Conservation (phyloP, 1,140 invertebrate genomes). For the Diachasmimorpha longicaudata region DNA sequence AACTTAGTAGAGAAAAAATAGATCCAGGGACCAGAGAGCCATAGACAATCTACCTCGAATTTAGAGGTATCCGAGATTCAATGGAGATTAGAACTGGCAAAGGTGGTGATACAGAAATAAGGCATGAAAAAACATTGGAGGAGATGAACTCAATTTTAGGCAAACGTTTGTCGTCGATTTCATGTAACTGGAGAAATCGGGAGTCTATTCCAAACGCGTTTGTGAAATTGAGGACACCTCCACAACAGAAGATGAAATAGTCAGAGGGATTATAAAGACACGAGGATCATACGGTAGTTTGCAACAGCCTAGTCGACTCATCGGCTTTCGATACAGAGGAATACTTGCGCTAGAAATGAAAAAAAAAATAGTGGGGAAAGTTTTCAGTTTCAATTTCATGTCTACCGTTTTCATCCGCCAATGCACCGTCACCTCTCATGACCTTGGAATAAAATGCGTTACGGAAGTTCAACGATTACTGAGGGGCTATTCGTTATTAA, state of each 20-base stretch:
- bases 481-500: neutral
- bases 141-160: neutral
- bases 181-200: slow-evolving; percentile 15
- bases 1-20: neutral
- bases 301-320: neutral
- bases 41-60: neutral
- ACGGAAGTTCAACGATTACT: neutral
- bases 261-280: neutral
- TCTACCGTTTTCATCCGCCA: slow-evolving; percentile 8
- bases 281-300: neutral
- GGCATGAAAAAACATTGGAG: neutral
- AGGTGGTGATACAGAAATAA: neutral
- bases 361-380: neutral
- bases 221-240: slow-evolving; percentile 24
- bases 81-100: neutral
- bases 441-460: slow-evolving; percentile 13
- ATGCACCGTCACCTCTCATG: neutral
- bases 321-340: neutral
- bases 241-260: neutral
- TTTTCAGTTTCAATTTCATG: slow-evolving; percentile 21
- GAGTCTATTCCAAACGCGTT: slow-evolving; percentile 22
- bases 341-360: neutral
- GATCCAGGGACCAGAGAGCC: neutral
- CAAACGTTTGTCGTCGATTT: slow-evolving; percentile 3
- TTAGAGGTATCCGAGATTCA: neutral